These are phyloP conservation scores for Platichthys stellatus DNA, from an alignment of 2,113 vertebrate genomes.

Conservation along the genomic window DNA sequence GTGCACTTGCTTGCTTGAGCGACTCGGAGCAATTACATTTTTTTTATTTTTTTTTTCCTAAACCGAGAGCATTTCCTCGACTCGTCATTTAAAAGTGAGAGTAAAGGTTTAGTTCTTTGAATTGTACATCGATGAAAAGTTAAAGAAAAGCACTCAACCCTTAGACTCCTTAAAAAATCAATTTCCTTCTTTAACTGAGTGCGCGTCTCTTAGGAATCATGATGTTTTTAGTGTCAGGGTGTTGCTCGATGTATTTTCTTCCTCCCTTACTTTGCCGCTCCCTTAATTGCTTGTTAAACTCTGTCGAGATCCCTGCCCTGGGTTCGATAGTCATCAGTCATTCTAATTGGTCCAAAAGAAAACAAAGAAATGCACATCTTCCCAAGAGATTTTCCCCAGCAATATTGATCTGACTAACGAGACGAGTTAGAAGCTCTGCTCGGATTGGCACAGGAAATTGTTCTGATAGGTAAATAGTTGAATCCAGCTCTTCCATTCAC, in stretches of 20 bases:
- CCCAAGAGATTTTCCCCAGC: slow-evolving; percentile 24
- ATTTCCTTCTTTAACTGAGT: slow-evolving; percentile 36
- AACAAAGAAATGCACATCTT: slow-evolving; percentile 56
- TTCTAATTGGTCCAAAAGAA: slow-evolving; percentile 60
- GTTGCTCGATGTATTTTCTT: slow-evolving; percentile 1
- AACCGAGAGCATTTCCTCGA: slow-evolving; percentile 4
- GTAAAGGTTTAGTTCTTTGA: slow-evolving; percentile 44
- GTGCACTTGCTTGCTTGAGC: slow-evolving; percentile 30
- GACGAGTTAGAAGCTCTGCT: slow-evolving; percentile 27
- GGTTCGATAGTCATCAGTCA: slow-evolving; percentile 56
- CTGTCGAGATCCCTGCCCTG: slow-evolving; percentile 33
- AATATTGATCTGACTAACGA: slow-evolving; percentile 36
- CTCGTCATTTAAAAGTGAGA: slow-evolving; percentile 23
- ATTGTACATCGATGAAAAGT: slow-evolving; percentile 44
- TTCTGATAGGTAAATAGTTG: slow-evolving; percentile 15
- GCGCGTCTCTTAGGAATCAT: slow-evolving; percentile 27
- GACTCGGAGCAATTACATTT: slow-evolving; percentile 18
- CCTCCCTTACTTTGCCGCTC: slow-evolving; percentile 16
- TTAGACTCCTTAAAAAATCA: slow-evolving; percentile 15
- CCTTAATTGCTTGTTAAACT: slow-evolving; percentile 66
- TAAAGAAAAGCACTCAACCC: slow-evolving; percentile 42
- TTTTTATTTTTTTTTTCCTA: slow-evolving; percentile 7
- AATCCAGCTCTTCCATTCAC: slow-evolving; percentile 25
- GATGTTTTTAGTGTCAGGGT: neutral
- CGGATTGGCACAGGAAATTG: slow-evolving; percentile 11